Conservation (phyloP, 2,888 invertebrate species). For the Drosophila bunnanda region DNA sequence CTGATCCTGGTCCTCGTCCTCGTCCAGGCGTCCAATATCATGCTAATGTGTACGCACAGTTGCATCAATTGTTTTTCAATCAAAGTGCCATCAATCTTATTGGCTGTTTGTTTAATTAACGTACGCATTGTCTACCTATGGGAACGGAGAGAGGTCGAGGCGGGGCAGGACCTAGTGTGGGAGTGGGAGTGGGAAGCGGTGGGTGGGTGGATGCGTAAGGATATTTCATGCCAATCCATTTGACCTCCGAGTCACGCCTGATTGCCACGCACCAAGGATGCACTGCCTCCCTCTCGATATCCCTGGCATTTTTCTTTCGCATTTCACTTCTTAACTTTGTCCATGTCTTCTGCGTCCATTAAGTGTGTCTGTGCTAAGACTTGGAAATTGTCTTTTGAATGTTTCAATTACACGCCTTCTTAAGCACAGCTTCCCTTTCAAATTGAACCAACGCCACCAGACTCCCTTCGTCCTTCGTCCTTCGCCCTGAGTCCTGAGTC, state of each 20-base stretch:
- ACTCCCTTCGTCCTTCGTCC: constrained; percentile 40
- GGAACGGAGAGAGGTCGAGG: constrained; percentile 10
- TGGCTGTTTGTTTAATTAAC: constrained; percentile 77
- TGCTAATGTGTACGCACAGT: constrained; percentile 77
- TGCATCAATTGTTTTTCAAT: constrained; percentile 84
- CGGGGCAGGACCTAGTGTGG: background rate
- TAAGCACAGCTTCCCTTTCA: constrained; percentile 84
- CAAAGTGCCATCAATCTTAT: constrained; percentile 83
- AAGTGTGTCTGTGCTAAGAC: constrained; percentile 84
- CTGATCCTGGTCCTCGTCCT: constrained; percentile 26
- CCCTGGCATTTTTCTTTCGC: constrained; percentile 73
- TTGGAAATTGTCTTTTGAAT: constrained; percentile 85
- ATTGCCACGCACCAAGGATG: constrained; percentile 60
- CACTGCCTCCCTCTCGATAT: constrained; percentile 43
- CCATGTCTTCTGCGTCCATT: constrained; percentile 79
- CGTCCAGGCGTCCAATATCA: constrained; percentile 69
- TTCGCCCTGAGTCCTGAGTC: constrained; percentile 1
- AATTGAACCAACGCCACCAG: constrained; percentile 67
- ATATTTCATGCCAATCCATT: constrained; percentile 64
- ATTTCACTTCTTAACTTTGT: constrained; percentile 76
- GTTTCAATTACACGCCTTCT: constrained; percentile 86
- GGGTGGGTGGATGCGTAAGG: constrained; percentile 28
- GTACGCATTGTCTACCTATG: constrained; percentile 65
- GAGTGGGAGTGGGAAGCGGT: constrained; percentile 2
- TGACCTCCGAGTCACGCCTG: constrained; percentile 71